Evolutionary conservation across 1,140 invertebrate species (phyloP), one percentile per base, ranked within the genome.

Genomic region (Battus philenor): DNA sequence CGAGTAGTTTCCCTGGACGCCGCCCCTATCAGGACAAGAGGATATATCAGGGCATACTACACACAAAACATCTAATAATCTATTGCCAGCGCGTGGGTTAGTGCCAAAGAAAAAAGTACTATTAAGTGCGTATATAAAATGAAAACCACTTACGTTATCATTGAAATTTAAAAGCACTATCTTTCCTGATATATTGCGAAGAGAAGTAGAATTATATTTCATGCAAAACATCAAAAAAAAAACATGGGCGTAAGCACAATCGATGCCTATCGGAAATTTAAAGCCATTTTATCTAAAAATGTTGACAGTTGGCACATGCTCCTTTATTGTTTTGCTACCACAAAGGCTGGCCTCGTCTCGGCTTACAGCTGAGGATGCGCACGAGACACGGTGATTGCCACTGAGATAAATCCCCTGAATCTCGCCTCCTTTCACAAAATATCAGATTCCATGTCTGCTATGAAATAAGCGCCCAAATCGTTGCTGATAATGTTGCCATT

Each of bases 371-470:
- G 60, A 65, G 60, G 62, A 66, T 66, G 69, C 58, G 73, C 79
- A 81, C 75, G 77, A 74, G 75, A 68, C 79, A 73, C 34, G 45
- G 58, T 50, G 68, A 77, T 81, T 59, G 49, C 54, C 46, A 45
- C 51, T 47, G 50, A 56, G 75, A 80, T 82, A 74, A 71, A 70
- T 20, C 67, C 43, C 52, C 55, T 51, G 58, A 71, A 74, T 68
- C 71, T 79, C 75, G 69, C 69, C 58, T 68, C 59, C 59, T 64
- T 75, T 71, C 78, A 81, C 74, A 80, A 83, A 83, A 81, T 64
- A 79, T 83, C 74, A 47, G 32, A 67, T 83, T 80, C 62, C 70
- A 61, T 43, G 49, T 52, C 47, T 66, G 68, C 60, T 66, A 68
- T 61, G 58, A 47, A 73, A 74, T 72, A 62, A 44, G 62, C 60